Evolutionary conservation across 2,888 invertebrate genomes (phyloP).

Genomic region (Zeuzera pyrina): DNA sequence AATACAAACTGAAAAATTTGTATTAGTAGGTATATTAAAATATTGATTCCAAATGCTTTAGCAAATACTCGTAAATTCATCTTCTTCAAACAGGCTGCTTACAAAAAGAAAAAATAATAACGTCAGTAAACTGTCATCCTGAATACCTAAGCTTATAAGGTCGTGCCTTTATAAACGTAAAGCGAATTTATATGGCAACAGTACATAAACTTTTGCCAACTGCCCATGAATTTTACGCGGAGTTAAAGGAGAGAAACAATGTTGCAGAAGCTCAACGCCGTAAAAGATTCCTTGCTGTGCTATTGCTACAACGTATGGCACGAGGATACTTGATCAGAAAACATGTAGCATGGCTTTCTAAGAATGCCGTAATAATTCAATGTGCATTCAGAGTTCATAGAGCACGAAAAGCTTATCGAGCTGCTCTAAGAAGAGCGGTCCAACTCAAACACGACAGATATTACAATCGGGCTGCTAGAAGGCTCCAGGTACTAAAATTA

Average conservation of each 20-base stretch:
- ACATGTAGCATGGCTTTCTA: constrained; percentile 45
- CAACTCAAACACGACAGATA: constrained; percentile 40
- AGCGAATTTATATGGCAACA: constrained; percentile 37
- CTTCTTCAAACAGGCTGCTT: too few species aligned
- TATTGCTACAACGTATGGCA: constrained; percentile 41
- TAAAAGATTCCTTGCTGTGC: constrained; percentile 37
- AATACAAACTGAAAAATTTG: too few species aligned
- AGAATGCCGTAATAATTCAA: constrained; percentile 51
- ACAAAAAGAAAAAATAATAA: too few species aligned
- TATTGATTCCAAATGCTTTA: too few species aligned
- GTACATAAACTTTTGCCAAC: constrained; percentile 34
- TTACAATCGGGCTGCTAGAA: constrained; percentile 44
- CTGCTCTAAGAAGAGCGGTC: constrained; percentile 44
- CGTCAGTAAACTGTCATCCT: too few species aligned
- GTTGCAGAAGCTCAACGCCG: constrained; percentile 35
- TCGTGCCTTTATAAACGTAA: not conserved
- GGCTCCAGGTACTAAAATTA: constrained; percentile 39
- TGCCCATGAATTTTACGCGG: constrained; percentile 32
- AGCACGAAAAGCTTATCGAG: constrained; percentile 40
- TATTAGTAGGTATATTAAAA: too few species aligned
- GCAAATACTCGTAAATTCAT: too few species aligned
- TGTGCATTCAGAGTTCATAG: constrained; percentile 46
- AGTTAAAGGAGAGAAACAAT: constrained; percentile 38
- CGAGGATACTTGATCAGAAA: constrained; percentile 50
- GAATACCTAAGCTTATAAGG: not conserved